Percentiles rank a stretch among this genome's conserved stretches.
These are phyloP conservation scores for Smittia sp. DNA, from an alignment of 2,888 invertebrate genomes.

Conservation along the genomic window DNA sequence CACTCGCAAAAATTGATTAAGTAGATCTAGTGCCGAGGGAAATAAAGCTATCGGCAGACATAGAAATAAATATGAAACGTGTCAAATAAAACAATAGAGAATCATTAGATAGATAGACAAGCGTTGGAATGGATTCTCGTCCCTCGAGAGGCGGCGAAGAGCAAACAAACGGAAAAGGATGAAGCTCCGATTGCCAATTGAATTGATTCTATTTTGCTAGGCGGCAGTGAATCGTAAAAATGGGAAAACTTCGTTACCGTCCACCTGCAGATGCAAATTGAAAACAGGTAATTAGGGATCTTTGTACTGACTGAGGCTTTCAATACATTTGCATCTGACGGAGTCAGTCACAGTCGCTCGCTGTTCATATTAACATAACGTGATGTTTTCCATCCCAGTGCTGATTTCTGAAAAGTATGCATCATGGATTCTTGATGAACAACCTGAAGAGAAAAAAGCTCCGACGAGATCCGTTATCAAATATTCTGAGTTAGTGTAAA, in stretches of 20 bases:
- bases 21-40: background rate
- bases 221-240: too few relatives aligned
- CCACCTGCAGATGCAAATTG: too few relatives aligned
- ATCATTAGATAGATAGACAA: background rate
- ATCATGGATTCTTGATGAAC: background rate
- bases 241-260: too few relatives aligned
- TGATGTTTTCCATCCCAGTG: background rate
- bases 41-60: conserved; percentile 8
- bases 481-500: too few relatives aligned
- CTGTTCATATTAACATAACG: background rate
- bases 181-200: background rate
- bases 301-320: too few relatives aligned
- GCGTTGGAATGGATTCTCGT: background rate
- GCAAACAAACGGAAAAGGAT: conserved; percentile 8
- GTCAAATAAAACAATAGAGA: conserved; percentile 12
- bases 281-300: too few relatives aligned
- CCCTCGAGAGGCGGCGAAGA: background rate
- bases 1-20: too few relatives aligned
- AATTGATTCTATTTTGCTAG: background rate
- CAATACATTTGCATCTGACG: too few relatives aligned
- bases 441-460: too few relatives aligned
- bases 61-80: conserved; percentile 8
- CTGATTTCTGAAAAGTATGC: conserved; percentile 2
- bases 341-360: background rate
- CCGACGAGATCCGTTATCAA: too few relatives aligned